Evolutionary conservation across 1,140 invertebrate genomes (phyloP).

Genomic region (Ladona fulva): DNA sequence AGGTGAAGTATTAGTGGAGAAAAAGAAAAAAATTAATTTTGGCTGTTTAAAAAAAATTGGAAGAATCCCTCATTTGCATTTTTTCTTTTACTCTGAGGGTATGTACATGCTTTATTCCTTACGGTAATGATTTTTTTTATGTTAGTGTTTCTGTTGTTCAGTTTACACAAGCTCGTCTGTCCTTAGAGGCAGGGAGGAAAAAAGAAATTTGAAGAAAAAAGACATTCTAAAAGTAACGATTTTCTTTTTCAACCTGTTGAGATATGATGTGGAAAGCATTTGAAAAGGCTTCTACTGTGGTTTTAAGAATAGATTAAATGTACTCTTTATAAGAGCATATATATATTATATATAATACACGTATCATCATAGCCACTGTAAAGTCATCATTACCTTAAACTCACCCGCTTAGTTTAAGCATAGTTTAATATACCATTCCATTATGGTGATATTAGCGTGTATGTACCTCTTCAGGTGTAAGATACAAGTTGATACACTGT

Average conservation of each 20-base stretch:
- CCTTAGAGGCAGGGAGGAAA: background rate
- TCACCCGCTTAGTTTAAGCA: background rate
- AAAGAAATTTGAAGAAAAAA: background rate
- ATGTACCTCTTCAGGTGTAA: background rate
- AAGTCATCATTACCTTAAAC: background rate
- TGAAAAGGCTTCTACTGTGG: background rate
- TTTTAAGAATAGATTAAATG: background rate
- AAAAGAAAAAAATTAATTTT: too few relatives aligned
- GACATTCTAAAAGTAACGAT: background rate
- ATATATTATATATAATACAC: background rate
- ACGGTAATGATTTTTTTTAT: background rate
- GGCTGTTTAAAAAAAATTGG: background rate
- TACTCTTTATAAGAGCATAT: background rate
- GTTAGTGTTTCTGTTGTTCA: background rate
- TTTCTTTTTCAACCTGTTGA: background rate
- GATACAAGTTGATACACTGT: background rate
- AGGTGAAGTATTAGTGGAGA: too few relatives aligned
- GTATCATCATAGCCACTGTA: background rate
- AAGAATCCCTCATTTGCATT: background rate
- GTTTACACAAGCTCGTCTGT: background rate
- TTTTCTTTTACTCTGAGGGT: background rate
- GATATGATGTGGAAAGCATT: background rate
- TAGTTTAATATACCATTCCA: background rate
- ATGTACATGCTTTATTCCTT: background rate
- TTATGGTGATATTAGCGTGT: background rate